Evolutionary conservation across 2,888 invertebrate species (phyloP).

Genomic region (Alentia gelatinosa): DNA sequence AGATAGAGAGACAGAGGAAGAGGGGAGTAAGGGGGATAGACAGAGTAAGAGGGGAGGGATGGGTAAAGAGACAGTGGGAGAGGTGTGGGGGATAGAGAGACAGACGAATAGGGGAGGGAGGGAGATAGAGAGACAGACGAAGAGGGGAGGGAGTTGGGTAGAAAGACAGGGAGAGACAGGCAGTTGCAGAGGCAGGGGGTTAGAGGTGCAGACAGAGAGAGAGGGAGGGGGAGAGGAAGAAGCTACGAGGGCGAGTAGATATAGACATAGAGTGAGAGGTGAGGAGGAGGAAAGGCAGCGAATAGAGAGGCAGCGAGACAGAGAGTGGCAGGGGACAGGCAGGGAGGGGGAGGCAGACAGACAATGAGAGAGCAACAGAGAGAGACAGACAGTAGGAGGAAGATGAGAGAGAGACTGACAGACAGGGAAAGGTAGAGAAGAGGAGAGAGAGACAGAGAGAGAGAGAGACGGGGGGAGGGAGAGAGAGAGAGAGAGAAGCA

Average conservation of each 20-base stretch:
- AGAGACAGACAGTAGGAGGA: background rate
- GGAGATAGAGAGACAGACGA: background rate
- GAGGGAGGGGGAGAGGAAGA: background rate
- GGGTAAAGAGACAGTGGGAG: background rate
- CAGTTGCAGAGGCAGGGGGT: background rate
- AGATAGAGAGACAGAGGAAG: too few species aligned
- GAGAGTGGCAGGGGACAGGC: background rate
- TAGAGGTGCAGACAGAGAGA: background rate
- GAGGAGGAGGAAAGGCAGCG: background rate
- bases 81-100: background rate
- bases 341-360: background rate
- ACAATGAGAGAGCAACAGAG: too few species aligned
- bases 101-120: background rate
- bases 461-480: background rate
- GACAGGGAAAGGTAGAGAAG: background rate
- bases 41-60: background rate
- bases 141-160: background rate
- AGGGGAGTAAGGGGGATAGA: background rate
- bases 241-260: background rate
- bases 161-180: background rate
- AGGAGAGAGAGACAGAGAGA: background rate
- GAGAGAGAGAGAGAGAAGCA: constrained; percentile 1
- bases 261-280: background rate
- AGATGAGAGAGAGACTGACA: background rate
- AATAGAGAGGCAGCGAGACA: background rate